phyloP scores from a whole-genome alignment of 2,888 invertebrate genomes.

The Mellilla xanthometata region DNA sequence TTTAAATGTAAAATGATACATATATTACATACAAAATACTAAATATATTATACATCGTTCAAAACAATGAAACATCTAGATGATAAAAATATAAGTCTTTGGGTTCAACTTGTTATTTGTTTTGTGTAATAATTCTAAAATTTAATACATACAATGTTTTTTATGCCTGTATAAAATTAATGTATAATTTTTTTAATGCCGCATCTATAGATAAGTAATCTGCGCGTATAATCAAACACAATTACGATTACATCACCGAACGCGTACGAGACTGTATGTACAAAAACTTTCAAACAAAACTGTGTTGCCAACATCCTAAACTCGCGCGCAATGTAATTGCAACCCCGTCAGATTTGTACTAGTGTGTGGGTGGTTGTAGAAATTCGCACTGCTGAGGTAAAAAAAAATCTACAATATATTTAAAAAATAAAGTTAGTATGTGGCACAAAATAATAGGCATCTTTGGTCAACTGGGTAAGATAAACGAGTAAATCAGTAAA shows the following conservation, averaged over 20 bases:
- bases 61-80: no score
- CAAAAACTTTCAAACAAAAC: constrained; percentile 48
- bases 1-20: no score
- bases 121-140: no score
- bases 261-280: constrained; percentile 58
- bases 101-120: no score
- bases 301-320: constrained; percentile 50
- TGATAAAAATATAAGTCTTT: no score
- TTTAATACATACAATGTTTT: no score
- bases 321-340: constrained; percentile 44
- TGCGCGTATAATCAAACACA: constrained; percentile 38
- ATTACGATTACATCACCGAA: constrained; percentile 47
- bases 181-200: no score
- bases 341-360: constrained; percentile 50
- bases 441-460: constrained; percentile 15
- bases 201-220: no score
- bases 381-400: constrained; percentile 42
- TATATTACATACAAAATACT: no score
- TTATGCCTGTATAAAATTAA: no score
- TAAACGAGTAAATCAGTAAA: background rate
- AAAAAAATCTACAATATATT: no score
- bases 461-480: constrained; percentile 23
- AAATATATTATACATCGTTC: no score
- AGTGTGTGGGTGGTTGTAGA: constrained; percentile 47
- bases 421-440: background rate